Evolutionary conservation across 2,113 vertebrate genomes (phyloP).

Genomic region (Chauna torquata): DNA sequence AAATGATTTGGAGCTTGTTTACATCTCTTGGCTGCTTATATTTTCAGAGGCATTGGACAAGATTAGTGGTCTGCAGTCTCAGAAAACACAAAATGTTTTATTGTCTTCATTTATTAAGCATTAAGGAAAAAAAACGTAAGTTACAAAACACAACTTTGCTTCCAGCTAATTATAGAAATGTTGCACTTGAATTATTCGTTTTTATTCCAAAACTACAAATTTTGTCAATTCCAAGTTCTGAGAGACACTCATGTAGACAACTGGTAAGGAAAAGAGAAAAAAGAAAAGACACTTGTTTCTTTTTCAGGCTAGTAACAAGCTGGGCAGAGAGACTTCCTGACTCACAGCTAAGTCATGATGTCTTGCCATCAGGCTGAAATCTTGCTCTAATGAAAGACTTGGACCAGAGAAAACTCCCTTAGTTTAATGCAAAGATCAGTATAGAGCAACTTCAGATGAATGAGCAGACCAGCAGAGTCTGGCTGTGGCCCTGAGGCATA

Average conservation of each 20-base stretch:
- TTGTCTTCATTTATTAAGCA: background rate
- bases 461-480: background rate
- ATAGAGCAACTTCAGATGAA: background rate
- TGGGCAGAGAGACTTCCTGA: background rate
- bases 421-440: background rate
- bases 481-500: background rate
- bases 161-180: background rate
- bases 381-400: background rate
- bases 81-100: background rate
- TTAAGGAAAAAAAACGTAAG: background rate
- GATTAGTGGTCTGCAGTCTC: background rate
- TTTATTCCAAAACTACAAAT: background rate
- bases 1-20: background rate
- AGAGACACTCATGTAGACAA: background rate
- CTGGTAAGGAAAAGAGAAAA: background rate
- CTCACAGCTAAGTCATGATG: background rate
- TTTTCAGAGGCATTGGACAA: background rate
- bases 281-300: accelerated
- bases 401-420: background rate
- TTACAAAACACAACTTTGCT: background rate
- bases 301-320: background rate
- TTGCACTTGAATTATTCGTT: background rate
- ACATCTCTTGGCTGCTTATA: background rate
- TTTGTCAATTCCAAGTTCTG: background rate
- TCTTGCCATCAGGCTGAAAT: background rate